Percentiles rank a stretch among this genome's conserved stretches.
Evolutionary conservation across 2,888 invertebrate species (phyloP).

Genomic region (Sinhomidia bicolor): DNA sequence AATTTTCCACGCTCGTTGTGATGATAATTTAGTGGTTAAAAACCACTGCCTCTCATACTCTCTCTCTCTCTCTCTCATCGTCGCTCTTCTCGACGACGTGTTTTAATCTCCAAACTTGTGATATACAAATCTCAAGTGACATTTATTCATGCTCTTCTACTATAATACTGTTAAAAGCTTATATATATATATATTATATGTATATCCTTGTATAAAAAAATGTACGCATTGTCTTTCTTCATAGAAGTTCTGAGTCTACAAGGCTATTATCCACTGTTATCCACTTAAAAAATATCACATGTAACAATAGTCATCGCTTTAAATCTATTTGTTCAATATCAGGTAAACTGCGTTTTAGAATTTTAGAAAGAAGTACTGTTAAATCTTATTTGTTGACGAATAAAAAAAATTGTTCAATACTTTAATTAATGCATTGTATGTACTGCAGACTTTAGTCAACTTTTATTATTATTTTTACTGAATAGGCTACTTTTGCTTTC

Average conservation of each 20-base stretch:
- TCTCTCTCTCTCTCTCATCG: no score
- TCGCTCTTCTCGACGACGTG: background rate
- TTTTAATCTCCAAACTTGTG: conserved; percentile 40
- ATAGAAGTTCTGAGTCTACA: no score
- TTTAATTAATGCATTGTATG: background rate
- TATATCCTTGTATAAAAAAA: conserved; percentile 3
- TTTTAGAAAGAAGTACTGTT: background rate
- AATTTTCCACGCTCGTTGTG: background rate
- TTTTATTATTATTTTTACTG: no score
- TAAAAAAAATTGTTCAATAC: background rate
- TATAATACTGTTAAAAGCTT: background rate
- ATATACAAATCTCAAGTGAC: conserved; percentile 27
- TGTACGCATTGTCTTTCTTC: conserved; percentile 47
- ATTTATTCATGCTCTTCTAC: background rate
- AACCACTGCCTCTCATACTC: background rate
- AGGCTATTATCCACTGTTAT: background rate
- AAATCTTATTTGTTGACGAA: background rate
- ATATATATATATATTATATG: background rate
- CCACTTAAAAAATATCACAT: background rate
- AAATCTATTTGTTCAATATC: background rate
- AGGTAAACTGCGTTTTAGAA: background rate
- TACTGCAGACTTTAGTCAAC: no score
- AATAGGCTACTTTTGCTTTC: conserved; percentile 39
- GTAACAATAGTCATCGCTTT: background rate
- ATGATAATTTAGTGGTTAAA: no score